Percentiles rank a stretch among this genome's conserved stretches.
These are phyloP conservation scores for Ptyas mucosa DNA, from an alignment of 2,113 vertebrate species.

Conservation along the genomic window DNA sequence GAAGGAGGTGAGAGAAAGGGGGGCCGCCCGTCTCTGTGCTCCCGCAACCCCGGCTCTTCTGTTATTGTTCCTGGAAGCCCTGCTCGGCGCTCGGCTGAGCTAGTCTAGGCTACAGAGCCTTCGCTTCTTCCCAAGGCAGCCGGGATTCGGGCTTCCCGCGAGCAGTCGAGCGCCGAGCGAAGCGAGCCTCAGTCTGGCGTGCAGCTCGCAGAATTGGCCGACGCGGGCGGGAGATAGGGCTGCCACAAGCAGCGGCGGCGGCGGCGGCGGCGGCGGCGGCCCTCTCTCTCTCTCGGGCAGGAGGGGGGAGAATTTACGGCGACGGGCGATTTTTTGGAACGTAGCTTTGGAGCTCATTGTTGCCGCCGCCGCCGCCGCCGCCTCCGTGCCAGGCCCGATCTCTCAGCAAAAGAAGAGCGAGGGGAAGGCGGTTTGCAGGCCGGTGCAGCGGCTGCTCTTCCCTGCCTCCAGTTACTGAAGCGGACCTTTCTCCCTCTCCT, in stretches of 20 bases:
- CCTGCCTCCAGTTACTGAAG: neutral
- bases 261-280: too few species aligned
- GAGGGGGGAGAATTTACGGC: neutral
- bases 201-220: neutral
- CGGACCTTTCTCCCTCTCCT: neutral
- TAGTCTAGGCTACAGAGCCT: constrained; percentile 63
- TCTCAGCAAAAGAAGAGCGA: neutral
- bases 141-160: constrained; percentile 31
- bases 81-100: constrained; percentile 81
- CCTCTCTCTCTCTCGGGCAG: neutral
- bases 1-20: neutral
- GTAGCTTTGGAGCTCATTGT: neutral
- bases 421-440: neutral
- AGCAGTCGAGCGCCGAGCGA: constrained; percentile 60
- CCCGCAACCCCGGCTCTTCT: constrained; percentile 18
- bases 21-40: constrained; percentile 33
- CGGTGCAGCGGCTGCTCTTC: neutral
- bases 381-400: neutral
- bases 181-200: constrained; percentile 3
- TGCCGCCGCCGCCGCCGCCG: too few species aligned
- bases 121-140: constrained; percentile 6
- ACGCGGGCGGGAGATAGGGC: neutral
- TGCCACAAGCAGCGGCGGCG: neutral
- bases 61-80: constrained; percentile 57
- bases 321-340: neutral